Evolutionary conservation across 1,140 invertebrate genomes (phyloP), one percentile per base, ranked within the genome.

Genomic region (Bombus soroeensis): DNA sequence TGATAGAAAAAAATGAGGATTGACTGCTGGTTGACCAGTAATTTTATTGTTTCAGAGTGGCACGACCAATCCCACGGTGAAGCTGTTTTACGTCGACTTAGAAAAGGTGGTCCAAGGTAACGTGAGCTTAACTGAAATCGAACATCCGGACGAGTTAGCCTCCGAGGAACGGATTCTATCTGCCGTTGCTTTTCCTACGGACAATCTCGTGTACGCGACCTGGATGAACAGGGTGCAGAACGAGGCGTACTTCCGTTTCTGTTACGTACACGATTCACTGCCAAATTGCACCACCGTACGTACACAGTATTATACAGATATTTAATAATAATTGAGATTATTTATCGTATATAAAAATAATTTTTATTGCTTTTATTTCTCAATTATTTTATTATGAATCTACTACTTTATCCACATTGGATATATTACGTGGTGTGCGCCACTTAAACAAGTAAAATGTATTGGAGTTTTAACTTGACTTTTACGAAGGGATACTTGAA

Each of bases 191-290:
- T 99, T 98, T 97, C 96, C 97, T 18, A 97, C 97, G 71, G 96
- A 97, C 62, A 94, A 96, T 28, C 96, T 97, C 53, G 91, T 98
- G 13, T 95, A 97, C 18, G 96, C 98, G 2, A 96, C 97, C 37
- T 99, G 98, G 98, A 96, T 98, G 94, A 98, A 98, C 91, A 96
- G 98, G 87, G 96, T 97, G 66, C 98, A 99, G 94, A 99, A 98
- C 93, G 92, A 96, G 64, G 96, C 96, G 82, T 94, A 96, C 59
- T 95, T 96, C 86, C 94, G 96, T 47, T 94, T 96, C 25, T 97
- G 96, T 89, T 94, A 96, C 81, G 91, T 96, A 59, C 91, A 93
- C 81, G 93, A 92, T 71, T 93, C 93, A 59, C 92, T 92, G 66
- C 94, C 94, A 66, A 95, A 95, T 90, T 96, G 96, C 88, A 94